Percentiles rank a stretch among this genome's conserved stretches.
Conservation (phyloP, 2,888 invertebrate species). For the Leptopilina myrica region DNA sequence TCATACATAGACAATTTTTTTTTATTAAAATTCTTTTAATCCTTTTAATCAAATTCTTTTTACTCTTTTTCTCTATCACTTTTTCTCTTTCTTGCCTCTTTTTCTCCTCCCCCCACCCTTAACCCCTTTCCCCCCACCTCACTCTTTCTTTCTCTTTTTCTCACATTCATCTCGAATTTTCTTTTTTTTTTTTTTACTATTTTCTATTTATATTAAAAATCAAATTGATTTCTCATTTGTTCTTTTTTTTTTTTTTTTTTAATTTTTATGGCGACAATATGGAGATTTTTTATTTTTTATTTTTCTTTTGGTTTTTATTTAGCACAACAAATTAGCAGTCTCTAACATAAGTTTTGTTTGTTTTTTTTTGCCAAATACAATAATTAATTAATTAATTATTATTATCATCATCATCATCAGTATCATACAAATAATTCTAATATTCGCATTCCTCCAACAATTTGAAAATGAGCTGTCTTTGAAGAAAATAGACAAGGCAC, state of each 20-base stretch:
- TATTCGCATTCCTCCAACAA: constrained; percentile 76
- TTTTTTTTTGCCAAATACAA: constrained; percentile 42
- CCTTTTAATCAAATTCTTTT: neutral
- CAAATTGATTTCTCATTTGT: constrained; percentile 58
- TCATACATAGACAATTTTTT: constrained; percentile 55
- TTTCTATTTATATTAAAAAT: neutral
- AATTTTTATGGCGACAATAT: constrained; percentile 40
- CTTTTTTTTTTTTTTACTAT: constrained; percentile 49
- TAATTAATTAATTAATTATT: constrained; percentile 47
- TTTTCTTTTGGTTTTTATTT: too few relatives aligned
- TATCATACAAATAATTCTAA: constrained; percentile 62
- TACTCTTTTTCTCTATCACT: constrained; percentile 61
- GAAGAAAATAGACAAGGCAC: constrained; percentile 76
- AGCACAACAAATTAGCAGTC: constrained; percentile 34
- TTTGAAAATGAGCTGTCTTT: constrained; percentile 74
- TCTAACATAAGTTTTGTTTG: constrained; percentile 35
- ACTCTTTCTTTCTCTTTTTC: constrained; percentile 52
- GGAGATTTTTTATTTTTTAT: too few relatives aligned
- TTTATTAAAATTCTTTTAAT: constrained; percentile 8
- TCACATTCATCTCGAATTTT: constrained; percentile 44
- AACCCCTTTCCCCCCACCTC: constrained; percentile 60
- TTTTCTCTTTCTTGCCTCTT: constrained; percentile 40
- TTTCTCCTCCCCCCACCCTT: constrained; percentile 15
- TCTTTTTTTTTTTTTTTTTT: constrained; percentile 39
- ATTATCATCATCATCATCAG: constrained; percentile 45